Base-by-base conservation (phyloP, 2,797 vertebrate genomes). In the Todus mexicanus region DNA sequence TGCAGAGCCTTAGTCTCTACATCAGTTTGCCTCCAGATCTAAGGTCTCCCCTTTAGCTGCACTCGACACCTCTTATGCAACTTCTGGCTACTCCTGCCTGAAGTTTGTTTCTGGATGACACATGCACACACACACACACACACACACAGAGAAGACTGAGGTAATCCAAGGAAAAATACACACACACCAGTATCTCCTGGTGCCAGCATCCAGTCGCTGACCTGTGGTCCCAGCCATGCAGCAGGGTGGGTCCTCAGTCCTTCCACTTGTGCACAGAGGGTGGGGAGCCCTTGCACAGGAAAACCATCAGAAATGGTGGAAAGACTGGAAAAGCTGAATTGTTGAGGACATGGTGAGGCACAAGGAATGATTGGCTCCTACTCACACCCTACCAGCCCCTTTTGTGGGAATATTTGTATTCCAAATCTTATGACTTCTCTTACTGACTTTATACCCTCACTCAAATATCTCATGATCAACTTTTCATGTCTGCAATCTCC, bases 251-350 rank as follows among this genome's bases (percentile, higher is more conserved):
- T 40, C 11, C 19, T 83, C 26, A 45, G 22, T 27, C 6, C 18
- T 57, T 25, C 43, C 14, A 29, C 38, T 23, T 0, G 2, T 16
- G 12, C 12, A 6, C 1, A 4, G 9, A 5, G 42, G 15, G 40
- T 0, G 0, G 27, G 5, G 16, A 59, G 4, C 5, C 7, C 23
- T 69, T 70, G 20, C 14, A 20, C 17, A 33, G 20, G 29, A 71
- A 40, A 47, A 11, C 12, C 9, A 21, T 38, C 14, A 68, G 35
- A 90, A 54, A 61, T 4, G 0, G 9, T 53, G 45, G 27, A 43
- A 29, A 72, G 8, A 37, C 9, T 47, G 19, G 26, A 73, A n/a
- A 48, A 4, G 5, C 18, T 71, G 17, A 12, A 65, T 10, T 71
- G n/a, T n/a, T n/a, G n/a, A n/a, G n/a, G n/a, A n/a, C n/a, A n/a